These are phyloP conservation scores for Zaprionus tsacasi DNA, from an alignment of 1,140 invertebrate genomes.

Conservation along the genomic window DNA sequence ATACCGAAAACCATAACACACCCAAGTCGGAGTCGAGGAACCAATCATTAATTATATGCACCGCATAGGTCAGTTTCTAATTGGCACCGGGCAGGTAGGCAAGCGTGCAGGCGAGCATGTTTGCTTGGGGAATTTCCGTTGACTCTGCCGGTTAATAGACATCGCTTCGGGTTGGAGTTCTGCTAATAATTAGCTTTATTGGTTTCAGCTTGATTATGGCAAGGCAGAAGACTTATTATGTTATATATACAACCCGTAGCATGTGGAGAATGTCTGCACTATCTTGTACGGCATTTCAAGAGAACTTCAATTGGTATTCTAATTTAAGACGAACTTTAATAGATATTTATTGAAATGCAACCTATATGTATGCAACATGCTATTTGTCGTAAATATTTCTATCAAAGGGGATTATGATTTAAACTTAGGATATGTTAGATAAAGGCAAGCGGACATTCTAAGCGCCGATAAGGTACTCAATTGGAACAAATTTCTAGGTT, in stretches of 20 bases:
- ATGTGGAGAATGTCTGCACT: neutral
- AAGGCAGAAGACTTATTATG: conserved; percentile 9
- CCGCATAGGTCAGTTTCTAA: conserved; percentile 41
- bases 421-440: too few relatives aligned
- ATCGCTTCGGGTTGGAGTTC: neutral
- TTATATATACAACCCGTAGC: neutral
- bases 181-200: conserved; percentile 33
- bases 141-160: conserved; percentile 23
- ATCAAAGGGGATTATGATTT: too few relatives aligned
- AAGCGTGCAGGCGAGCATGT: conserved; percentile 4
- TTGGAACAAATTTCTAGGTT: too few relatives aligned
- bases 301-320: too few relatives aligned
- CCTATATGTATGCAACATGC: too few relatives aligned
- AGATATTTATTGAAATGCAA: too few relatives aligned
- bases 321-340: too few relatives aligned
- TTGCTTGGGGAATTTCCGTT: conserved; percentile 31
- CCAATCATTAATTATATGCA: conserved; percentile 75
- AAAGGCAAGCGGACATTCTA: too few relatives aligned
- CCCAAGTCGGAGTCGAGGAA: conserved; percentile 22
- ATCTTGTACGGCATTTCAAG: too few relatives aligned
- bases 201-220: conserved; percentile 15
- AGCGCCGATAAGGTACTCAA: too few relatives aligned
- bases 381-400: too few relatives aligned
- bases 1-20: conserved; percentile 24
- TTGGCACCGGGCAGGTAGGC: conserved; percentile 26